Evolutionary conservation across 37 sponge, comb jelly and placozoan genomes (phyloP).

Genomic region (Aplysina aerophoba): DNA sequence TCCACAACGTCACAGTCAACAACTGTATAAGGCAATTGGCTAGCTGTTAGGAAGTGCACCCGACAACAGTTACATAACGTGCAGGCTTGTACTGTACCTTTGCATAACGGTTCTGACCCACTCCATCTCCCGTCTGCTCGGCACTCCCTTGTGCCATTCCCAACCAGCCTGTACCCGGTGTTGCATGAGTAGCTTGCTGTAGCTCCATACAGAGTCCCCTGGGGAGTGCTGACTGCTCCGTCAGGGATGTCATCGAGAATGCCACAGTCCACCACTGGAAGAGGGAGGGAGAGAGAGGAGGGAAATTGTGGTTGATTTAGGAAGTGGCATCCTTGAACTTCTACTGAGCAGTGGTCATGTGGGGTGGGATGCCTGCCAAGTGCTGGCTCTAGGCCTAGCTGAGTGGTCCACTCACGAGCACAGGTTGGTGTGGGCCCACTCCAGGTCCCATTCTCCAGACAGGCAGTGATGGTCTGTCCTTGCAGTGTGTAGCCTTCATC

Average conservation of each 20-base stretch:
- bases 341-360: no score
- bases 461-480: background rate
- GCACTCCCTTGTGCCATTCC: constrained; percentile 5
- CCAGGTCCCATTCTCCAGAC: constrained; percentile 3
- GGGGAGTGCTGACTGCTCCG: background rate
- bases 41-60: background rate
- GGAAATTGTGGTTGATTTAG: no score
- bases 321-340: no score
- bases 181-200: background rate
- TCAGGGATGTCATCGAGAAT: background rate
- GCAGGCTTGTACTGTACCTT: background rate
- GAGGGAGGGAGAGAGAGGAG: background rate
- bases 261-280: background rate
- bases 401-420: background rate
- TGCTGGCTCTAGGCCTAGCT: no score
- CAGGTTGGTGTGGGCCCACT: background rate
- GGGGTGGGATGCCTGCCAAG: no score
- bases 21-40: no score
- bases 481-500: background rate
- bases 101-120: background rate
- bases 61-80: background rate
- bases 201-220: background rate
- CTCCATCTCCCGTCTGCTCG: constrained; percentile 3
- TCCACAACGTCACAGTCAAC: no score
- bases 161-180: constrained; percentile 2